Evolutionary conservation across 2,797 vertebrate species (phyloP), one percentile per base, ranked within the genome.

Genomic region (Anabacerthia variegaticeps): DNA sequence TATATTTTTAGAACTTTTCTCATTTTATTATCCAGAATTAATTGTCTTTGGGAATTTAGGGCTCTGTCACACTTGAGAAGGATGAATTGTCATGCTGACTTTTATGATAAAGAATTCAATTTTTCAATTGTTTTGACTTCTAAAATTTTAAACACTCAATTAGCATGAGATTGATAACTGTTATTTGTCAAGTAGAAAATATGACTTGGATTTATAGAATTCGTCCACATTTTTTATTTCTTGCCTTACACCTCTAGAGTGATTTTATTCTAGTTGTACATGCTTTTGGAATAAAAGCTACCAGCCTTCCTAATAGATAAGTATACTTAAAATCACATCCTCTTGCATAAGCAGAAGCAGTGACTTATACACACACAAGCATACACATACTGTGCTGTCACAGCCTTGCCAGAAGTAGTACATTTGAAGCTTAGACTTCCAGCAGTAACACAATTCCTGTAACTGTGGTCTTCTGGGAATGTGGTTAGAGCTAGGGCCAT

Each of bases 41-140:
- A 93, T 96, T 78, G 36, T 44, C 48, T 92, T 95, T 85, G 75
- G 58, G 89, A 96, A 95, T 94, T 79, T 54, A 62, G 32, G 49
- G 34, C n/a, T 23, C 44, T 91, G 36, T 89, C 85, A 89, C 73
- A 84, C 67, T 85, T 85, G 75, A 96, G 66, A 96, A 58, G 79
- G 39, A 96, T 95, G 82, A 96, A 95, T 88, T 95, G 13, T 85
- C 44, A 12, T 69, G 61, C 56, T 93, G 82, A 88, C 23, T 52
- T 95, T 88, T 95, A 69, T 88, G 76, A 96, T 95, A 93, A 97
- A 95, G 71, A 36, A 97, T 96, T 96, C 83, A 55, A 75, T 96
- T 97, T 97, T 95, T 96, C 95, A 97, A 51, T 92, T 97, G 85
- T 97, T 98, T 97, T 96, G 87, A 96, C 94, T 97, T 95, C 41